Evolutionary conservation across 2,888 invertebrate genomes (phyloP), one percentile per base, ranked within the genome.

Genomic region (Lysandra bellargus): DNA sequence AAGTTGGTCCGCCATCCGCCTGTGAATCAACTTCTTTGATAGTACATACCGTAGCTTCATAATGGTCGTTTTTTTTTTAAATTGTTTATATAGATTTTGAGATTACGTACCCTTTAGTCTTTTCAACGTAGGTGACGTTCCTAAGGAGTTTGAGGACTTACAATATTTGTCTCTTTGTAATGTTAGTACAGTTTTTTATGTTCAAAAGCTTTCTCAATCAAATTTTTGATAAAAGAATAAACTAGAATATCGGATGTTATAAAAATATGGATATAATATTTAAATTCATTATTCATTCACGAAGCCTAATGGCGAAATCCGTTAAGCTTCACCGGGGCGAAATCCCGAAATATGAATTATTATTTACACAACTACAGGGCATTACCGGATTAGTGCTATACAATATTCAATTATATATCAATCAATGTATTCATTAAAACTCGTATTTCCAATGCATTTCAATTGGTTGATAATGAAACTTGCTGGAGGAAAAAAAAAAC

Each of bases 241-340:
- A 74, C 9, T 23, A 44, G 7, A 23, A n/a, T 74, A 74, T 9
- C 14, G 33, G 17, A 37, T 69, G 17, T 33, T 69, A 37, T n/a
- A 74, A 44, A 76, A 57, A 76, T 53, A 53, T 33, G 69, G 33
- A 53, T 76, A 80, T 75, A 81, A 83, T 80, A 83, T 83, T 82
- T 81, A 81, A 83, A 84, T 81, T 81, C 83, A 83, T 86, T 83
- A 84, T 82, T 84, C 83, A 85, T 86, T 85, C 85, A 85, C 78
- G 81, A 76, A 78, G 82, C 82, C 84, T 86, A 86, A 86, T 85
- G 85, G 85, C 81, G 81, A 84, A 84, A 85, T 84, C 84, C 80
- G 82, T 80, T 84, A 83, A 81, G 83, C 83, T 84, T 83, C 82
- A 80, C 78, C 80, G 81, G 82, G 80, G 81, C 81, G 83, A 83